phyloP scores from a whole-genome alignment of 2,797 vertebrate species.

The Darevskia nairensis region DNA sequence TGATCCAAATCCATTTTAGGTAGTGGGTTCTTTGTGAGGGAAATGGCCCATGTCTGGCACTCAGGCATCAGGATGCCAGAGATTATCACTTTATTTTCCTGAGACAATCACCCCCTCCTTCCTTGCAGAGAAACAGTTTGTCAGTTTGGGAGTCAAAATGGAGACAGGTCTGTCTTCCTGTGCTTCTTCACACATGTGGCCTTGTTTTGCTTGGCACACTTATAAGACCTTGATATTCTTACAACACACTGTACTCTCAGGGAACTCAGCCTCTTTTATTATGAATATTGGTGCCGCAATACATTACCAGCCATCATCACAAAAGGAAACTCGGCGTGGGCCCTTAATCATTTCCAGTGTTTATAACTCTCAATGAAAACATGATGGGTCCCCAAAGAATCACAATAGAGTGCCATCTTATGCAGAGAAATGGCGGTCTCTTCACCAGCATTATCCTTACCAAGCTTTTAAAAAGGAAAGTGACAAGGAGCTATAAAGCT shows the following conservation, averaged over 20 bases:
- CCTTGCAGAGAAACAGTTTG: no score
- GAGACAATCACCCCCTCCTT: no score
- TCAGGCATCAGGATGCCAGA: no score
- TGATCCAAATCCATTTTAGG: no score
- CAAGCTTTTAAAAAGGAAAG: not conserved
- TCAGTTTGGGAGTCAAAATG: no score
- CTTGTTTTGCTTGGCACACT: no score
- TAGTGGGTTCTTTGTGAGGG: no score
- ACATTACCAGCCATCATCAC: not conserved
- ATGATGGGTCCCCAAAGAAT: not conserved
- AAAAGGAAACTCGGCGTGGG: not conserved
- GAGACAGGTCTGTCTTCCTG: no score
- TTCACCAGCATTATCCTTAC: not conserved
- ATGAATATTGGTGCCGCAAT: not conserved
- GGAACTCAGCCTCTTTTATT: not conserved
- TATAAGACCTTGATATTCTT: no score
- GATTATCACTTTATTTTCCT: no score
- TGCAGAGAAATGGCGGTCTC: not conserved
- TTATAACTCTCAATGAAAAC: not conserved
- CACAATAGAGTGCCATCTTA: not conserved
- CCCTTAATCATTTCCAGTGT: not conserved
- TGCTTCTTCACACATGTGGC: no score
- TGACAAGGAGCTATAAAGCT: not conserved
- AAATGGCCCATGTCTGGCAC: no score
- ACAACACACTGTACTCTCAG: not conserved